Conservation (phyloP, 2,888 invertebrate species). For the Belgica antarctica region DNA sequence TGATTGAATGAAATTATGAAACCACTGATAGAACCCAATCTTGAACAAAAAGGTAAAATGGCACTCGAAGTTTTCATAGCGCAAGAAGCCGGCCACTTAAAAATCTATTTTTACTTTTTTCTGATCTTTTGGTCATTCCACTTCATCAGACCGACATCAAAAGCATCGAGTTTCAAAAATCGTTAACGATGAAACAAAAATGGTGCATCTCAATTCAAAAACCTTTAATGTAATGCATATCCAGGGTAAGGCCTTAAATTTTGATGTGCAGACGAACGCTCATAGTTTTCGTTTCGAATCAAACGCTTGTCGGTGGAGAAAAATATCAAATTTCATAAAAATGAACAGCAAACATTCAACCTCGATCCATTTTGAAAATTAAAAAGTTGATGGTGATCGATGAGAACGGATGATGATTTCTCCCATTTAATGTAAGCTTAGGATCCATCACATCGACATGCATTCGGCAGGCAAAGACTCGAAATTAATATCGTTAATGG, state of each 20-base stretch:
- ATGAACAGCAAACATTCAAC: conserved; percentile 39
- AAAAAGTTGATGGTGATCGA: conserved; percentile 38
- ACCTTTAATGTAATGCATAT: too few relatives aligned
- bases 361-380: conserved; percentile 42
- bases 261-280: background rate
- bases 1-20: too few relatives aligned
- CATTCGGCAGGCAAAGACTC: conserved; percentile 6
- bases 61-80: too few relatives aligned
- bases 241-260: too few relatives aligned
- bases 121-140: too few relatives aligned
- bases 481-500: conserved; percentile 42
- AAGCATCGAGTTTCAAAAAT: too few relatives aligned
- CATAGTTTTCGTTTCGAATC: background rate
- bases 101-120: too few relatives aligned
- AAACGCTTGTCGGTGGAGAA: conserved; percentile 3
- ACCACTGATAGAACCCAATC: too few relatives aligned
- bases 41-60: too few relatives aligned
- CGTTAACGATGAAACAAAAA: background rate
- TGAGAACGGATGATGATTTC: conserved; percentile 19
- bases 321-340: conserved; percentile 40
- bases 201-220: too few relatives aligned
- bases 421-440: background rate
- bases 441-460: conserved; percentile 3
- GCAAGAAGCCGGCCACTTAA: too few relatives aligned
- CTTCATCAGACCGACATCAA: too few relatives aligned